Percentiles rank a stretch among this genome's conserved stretches.
These are phyloP conservation scores for Hiodon alosoides DNA, from an alignment of 2,113 vertebrate genomes.

Conservation along the genomic window DNA sequence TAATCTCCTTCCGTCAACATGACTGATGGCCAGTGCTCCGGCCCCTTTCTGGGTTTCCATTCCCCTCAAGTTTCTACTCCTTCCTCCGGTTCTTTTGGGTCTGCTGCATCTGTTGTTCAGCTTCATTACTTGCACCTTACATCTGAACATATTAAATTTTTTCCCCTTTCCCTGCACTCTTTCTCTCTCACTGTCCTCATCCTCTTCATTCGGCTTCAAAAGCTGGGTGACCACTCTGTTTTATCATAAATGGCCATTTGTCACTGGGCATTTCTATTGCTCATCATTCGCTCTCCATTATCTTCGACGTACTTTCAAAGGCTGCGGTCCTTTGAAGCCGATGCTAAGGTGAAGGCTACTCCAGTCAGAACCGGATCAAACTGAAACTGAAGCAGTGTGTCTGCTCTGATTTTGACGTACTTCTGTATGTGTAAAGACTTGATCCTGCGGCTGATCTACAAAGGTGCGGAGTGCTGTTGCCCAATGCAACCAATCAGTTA, in stretches of 20 bases:
- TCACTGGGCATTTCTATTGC: constrained; percentile 7
- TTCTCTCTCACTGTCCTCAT: not conserved
- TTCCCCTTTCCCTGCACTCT: not conserved
- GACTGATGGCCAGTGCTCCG: not conserved
- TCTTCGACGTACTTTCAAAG: not conserved
- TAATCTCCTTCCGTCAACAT: not conserved
- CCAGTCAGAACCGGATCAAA: not conserved
- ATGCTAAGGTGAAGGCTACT: not conserved
- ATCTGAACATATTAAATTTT: not conserved
- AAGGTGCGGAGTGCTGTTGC: not conserved
- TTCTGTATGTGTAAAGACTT: not conserved
- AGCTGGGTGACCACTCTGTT: constrained; percentile 10
- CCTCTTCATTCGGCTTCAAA: not conserved
- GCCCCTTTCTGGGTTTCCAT: not conserved
- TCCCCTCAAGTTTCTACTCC: not conserved
- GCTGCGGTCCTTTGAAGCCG: not conserved
- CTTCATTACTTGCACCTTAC: constrained; percentile 8
- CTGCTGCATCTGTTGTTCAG: constrained; percentile 3
- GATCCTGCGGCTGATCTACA: not conserved
- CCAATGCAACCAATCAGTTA: too few species aligned
- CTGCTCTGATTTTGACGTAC: too few species aligned
- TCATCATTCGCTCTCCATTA: not conserved
- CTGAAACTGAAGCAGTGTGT: too few species aligned
- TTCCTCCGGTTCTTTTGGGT: not conserved
- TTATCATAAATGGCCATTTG: not conserved